Conservation (phyloP, 2,113 vertebrate species). For the Dolichallabes microphthalmus region DNA sequence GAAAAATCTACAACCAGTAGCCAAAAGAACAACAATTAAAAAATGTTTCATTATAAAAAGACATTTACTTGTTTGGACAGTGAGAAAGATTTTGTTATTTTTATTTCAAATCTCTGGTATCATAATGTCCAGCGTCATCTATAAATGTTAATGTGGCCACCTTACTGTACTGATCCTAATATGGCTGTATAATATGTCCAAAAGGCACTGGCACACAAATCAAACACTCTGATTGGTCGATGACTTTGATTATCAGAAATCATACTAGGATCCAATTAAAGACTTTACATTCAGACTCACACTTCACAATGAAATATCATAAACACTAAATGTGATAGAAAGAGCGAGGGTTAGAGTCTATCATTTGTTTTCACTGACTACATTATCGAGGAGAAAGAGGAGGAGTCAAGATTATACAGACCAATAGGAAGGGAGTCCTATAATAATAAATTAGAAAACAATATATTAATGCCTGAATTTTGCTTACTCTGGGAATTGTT, state of each 20-base stretch:
- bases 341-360: too few species aligned
- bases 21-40: background rate
- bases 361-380: background rate
- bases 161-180: background rate
- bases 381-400: background rate
- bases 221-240: background rate
- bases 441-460: constrained; percentile 8
- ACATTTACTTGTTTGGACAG: background rate
- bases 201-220: background rate
- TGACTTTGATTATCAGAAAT: background rate
- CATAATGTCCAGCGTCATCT: background rate
- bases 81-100: background rate
- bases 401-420: background rate
- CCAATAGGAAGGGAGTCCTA: background rate
- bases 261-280: background rate
- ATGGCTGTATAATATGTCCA: too few species aligned
- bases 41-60: background rate
- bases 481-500: constrained; percentile 13
- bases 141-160: background rate
- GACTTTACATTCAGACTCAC: background rate
- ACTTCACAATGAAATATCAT: background rate
- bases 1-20: background rate
- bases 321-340: background rate
- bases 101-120: too few species aligned
- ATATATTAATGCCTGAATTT: background rate